Base-by-base conservation (phyloP, 2,888 invertebrate genomes). In the Polyommatus icarus region DNA sequence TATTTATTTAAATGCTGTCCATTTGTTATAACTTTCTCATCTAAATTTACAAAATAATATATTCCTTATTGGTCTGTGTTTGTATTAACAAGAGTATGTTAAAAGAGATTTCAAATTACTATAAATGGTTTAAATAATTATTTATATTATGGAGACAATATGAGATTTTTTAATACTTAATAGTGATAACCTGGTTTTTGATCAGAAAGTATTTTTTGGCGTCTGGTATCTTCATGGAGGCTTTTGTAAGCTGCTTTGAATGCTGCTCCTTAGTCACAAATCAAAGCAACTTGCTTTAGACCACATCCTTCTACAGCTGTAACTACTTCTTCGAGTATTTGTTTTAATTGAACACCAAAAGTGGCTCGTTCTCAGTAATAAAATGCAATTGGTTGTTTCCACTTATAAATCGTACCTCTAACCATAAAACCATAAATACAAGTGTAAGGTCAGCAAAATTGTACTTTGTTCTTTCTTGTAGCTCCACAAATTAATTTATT, bases 371-470 rank as follows among this genome's bases (percentile, higher is more conserved):
- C 36, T 46, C 80, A 80, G 59, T 78, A 81, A 50, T 81, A 81
- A 73, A 59, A 81, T 29, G 78, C 80, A 12, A 80, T 8, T 12
- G 80, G 81, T 76, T 81, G 80, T 72, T 80, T 78, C 80, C 78
- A 80, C 80, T 80, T 59, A 77, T n/a, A 72, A 81, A 81, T 71
- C 8, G 29, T 29, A n/a, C 57, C 76, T 76, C 54, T 76, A 18
- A 76, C 20, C 76, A 57, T 59, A 20, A 54, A 18, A 76, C 20
- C 76, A 57, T 59, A 20, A 54, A 54, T 18, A 54, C 18, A 54
- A 73, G 8, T 20, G 73, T 40, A 46, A 40, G 73, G 20, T 46
- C 46, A n/a, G 73, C 73, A 73, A 73, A 73, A 20, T 73, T n/a
- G 8, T 24, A 24, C 24, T n/a, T 40, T 73, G 46, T 73, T 46